Conservation (phyloP, 2,113 vertebrate genomes). For the Onychorhynchus coronatus region DNA sequence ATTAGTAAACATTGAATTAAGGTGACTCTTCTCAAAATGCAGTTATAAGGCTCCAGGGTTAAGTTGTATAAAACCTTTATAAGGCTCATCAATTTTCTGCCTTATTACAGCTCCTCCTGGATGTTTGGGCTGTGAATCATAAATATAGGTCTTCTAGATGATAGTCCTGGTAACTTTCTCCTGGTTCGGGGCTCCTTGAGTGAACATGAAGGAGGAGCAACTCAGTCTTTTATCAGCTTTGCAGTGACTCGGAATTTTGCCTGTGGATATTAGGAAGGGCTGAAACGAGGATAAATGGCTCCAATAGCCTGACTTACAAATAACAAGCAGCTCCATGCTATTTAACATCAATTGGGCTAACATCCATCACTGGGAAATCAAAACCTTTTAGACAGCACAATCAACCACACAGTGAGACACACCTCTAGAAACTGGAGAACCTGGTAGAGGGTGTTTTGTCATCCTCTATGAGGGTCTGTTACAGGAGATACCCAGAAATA, state of each 20-base stretch:
- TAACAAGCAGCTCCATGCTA: constrained; percentile 19
- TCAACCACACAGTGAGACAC: constrained; percentile 2
- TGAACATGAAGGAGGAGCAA: constrained; percentile 47
- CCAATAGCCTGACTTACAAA: constrained; percentile 55
- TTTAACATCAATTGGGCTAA: constrained; percentile 47
- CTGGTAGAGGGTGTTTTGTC: not conserved
- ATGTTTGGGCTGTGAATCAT: constrained; percentile 49
- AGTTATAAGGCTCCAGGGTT: constrained; percentile 44
- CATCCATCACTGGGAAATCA: constrained; percentile 33
- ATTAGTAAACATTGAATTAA: constrained; percentile 66
- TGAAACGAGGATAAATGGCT: constrained; percentile 64
- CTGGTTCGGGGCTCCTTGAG: constrained; percentile 16
- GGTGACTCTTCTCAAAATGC: constrained; percentile 37
- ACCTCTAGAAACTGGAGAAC: not conserved
- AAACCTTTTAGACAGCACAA: constrained; percentile 35
- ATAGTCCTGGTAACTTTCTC: not conserved
- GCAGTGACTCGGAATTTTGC: constrained; percentile 35
- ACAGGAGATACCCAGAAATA: not conserved
- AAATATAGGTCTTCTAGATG: constrained; percentile 27
- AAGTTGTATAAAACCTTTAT: constrained; percentile 51
- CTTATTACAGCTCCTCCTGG: constrained; percentile 47
- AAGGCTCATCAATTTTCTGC: constrained; percentile 59
- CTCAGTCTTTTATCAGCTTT: constrained; percentile 56
- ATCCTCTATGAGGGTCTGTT: not conserved
- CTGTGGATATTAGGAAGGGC: constrained; percentile 34